Percentiles rank a stretch among this genome's conserved stretches.
phyloP scores from a whole-genome alignment of 2,113 vertebrate species.

The Synodontis membranacea region DNA sequence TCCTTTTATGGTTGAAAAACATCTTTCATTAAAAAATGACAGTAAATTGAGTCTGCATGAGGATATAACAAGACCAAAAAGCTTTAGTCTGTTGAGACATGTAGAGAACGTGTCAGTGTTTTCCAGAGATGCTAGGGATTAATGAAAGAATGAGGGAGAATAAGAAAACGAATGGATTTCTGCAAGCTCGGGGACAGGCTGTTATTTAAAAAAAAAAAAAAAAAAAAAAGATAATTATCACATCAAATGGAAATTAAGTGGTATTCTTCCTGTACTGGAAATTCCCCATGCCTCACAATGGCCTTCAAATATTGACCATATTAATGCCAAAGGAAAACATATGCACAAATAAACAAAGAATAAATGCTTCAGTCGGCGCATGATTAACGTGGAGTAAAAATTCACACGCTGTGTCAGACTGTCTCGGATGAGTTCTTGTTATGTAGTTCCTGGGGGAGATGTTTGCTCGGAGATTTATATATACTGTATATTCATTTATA shows the following conservation, averaged over 20 bases:
- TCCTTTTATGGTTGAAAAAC: conserved; percentile 50
- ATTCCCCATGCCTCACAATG: neutral
- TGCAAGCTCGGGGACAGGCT: conserved; percentile 59
- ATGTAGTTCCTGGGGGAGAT: neutral
- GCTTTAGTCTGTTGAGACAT: conserved; percentile 32
- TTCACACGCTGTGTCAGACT: neutral
- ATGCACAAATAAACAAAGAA: neutral
- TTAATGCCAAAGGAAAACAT: neutral
- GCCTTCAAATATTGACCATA: neutral
- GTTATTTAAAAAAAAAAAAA: conserved; percentile 50
- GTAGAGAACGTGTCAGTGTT: conserved; percentile 61
- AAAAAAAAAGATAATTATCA: conserved; percentile 35
- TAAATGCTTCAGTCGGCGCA: neutral
- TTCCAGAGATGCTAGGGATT: conserved; percentile 63
- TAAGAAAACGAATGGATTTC: conserved; percentile 45
- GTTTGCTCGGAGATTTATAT: neutral
- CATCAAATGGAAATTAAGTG: conserved; percentile 17
- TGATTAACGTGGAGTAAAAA: neutral
- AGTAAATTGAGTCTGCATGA: conserved; percentile 58
- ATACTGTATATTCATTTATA: neutral
- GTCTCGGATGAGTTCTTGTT: neutral
- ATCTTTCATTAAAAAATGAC: conserved; percentile 69
- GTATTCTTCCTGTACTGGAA: neutral
- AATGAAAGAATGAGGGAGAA: conserved; percentile 58
- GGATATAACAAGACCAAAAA: conserved; percentile 9